Percentiles rank a stretch among this genome's conserved stretches.
phyloP scores from a whole-genome alignment of 2,113 vertebrate genomes.

The Sus scrofa region T2T-Sscrofa CM000812.6:122639001-122639500 shows the following conservation, averaged over 20 bases:
- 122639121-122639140: too few relatives aligned
- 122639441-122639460: background rate
- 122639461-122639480: background rate
- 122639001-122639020: too few relatives aligned
- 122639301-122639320: background rate
- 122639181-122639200: too few relatives aligned
- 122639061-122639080: too few relatives aligned
- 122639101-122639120: too few relatives aligned
- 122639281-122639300: background rate
- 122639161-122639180: too few relatives aligned
- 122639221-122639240: background rate
- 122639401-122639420: slow-evolving; percentile 20
- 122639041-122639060: too few relatives aligned
- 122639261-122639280: background rate
- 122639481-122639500: background rate
- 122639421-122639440: background rate
- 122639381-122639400: background rate
- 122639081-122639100: too few relatives aligned
- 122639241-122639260: slow-evolving; percentile 12
- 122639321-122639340: background rate
- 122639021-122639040: too few relatives aligned
- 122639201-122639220: background rate
- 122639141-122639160: too few relatives aligned
- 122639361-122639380: background rate
- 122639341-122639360: background rate